phyloP scores from a whole-genome alignment of 2,113 vertebrate genomes.

The Scopus umbretta region DNA sequence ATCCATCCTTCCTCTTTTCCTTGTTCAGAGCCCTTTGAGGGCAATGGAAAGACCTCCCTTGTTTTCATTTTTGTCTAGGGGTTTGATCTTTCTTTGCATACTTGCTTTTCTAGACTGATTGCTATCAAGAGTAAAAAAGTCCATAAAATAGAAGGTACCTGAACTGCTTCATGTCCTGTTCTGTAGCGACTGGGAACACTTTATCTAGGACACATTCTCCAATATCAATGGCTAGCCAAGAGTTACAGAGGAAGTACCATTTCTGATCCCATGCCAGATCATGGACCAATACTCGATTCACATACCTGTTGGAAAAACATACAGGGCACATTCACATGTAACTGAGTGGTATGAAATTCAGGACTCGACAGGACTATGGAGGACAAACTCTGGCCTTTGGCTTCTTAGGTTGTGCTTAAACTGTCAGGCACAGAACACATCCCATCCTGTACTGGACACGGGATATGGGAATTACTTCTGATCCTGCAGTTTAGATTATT shows the following conservation, averaged over 20 bases:
- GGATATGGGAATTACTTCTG: background rate
- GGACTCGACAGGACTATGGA: background rate
- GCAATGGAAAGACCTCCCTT: background rate
- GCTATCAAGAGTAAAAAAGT: background rate
- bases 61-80: background rate
- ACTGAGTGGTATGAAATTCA: background rate
- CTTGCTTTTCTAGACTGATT: background rate
- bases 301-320: conserved; percentile 76
- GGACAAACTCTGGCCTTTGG: background rate
- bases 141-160: conserved; percentile 70
- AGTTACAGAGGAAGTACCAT: conserved; percentile 94
- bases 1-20: background rate
- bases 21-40: background rate
- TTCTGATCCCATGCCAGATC: conserved; percentile 83
- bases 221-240: conserved; percentile 88
- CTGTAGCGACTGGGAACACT: conserved; percentile 87
- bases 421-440: background rate
- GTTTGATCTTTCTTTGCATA: background rate
- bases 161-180: conserved; percentile 87
- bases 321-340: background rate
- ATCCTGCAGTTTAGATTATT: background rate
- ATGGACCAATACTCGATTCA: conserved; percentile 86
- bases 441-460: background rate
- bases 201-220: conserved; percentile 89
- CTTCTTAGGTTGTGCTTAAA: background rate